Conservation (phyloP, 2,113 vertebrate species). For the Cryptotis parvus region DNA sequence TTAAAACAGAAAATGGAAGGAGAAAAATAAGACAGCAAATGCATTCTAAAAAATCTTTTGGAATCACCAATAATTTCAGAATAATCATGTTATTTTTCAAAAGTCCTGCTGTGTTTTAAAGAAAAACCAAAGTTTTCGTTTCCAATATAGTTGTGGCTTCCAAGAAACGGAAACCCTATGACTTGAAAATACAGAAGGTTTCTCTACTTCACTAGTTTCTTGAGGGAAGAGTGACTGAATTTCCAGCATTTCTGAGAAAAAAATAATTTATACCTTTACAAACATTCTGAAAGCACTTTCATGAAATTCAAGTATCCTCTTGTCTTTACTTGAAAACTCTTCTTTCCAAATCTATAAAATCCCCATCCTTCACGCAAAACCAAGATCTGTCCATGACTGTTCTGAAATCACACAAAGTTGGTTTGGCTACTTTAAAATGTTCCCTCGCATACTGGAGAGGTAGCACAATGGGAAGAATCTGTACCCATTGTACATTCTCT, state of each 20-base stretch:
- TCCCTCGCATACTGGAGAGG: too few species aligned
- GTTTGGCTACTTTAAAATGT: not conserved
- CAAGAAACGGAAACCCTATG: not conserved
- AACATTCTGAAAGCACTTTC: slow-evolving; percentile 5
- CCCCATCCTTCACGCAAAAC: slow-evolving; percentile 51
- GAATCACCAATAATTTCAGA: not conserved
- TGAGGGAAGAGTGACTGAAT: slow-evolving; percentile 5
- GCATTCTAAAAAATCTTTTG: not conserved
- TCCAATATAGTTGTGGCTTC: not conserved
- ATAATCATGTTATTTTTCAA: slow-evolving; percentile 22
- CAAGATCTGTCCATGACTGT: slow-evolving; percentile 21
- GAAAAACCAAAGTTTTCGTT: not conserved
- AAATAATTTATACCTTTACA: slow-evolving; percentile 38
- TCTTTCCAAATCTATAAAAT: not conserved
- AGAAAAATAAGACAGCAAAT: slow-evolving; percentile 14
- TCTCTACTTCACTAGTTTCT: slow-evolving; percentile 6
- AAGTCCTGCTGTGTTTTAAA: slow-evolving; percentile 3
- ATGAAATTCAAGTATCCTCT: slow-evolving; percentile 15
- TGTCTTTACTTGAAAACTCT: slow-evolving; percentile 13
- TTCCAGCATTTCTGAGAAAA: slow-evolving; percentile 33
- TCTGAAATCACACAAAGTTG: slow-evolving; percentile 35
- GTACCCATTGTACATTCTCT: too few species aligned
- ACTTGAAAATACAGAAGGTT: not conserved
- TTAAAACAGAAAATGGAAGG: not conserved
- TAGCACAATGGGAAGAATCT: too few species aligned